These are phyloP conservation scores for Oncorhynchus tshawytscha DNA, from an alignment of 2,113 vertebrate genomes.

Conservation along the genomic window DNA sequence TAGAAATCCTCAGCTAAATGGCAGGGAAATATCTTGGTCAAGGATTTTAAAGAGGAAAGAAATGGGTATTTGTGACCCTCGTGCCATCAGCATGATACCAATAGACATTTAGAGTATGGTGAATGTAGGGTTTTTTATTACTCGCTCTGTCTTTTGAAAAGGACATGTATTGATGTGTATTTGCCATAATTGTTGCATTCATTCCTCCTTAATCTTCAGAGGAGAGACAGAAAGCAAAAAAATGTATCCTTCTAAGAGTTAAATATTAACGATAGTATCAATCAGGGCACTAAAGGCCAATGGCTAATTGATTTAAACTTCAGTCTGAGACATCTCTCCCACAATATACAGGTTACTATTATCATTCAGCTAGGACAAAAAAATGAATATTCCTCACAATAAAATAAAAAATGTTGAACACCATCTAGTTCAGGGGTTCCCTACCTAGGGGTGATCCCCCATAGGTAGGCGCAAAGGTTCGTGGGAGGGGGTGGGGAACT, in stretches of 20 bases:
- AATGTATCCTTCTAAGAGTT: conserved; percentile 21
- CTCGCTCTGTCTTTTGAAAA: conserved; percentile 51
- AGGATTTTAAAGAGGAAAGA: background rate
- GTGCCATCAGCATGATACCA: background rate
- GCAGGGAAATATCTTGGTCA: too few relatives aligned
- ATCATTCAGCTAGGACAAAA: conserved; percentile 6
- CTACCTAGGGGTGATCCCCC: too few relatives aligned
- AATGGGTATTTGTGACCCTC: conserved; percentile 7
- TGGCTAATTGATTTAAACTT: conserved; percentile 36
- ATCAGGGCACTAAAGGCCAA: conserved; percentile 36
- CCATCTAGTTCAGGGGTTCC: too few relatives aligned
- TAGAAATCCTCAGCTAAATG: too few relatives aligned
- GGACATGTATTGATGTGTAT: conserved; percentile 17
- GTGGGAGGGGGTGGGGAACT: too few relatives aligned
- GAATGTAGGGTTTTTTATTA: conserved; percentile 44
- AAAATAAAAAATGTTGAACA: background rate
- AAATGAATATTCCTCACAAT: background rate
- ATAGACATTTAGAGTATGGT: background rate
- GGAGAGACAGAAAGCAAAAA: conserved; percentile 36
- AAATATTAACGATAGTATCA: conserved; percentile 48
- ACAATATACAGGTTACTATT: conserved; percentile 32
- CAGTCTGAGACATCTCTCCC: background rate
- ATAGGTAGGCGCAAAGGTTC: too few relatives aligned
- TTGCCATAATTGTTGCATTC: conserved; percentile 24
- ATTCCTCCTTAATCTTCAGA: conserved; percentile 32